phyloP scores from a whole-genome alignment of 2,113 vertebrate species.

The Noctilio leporinus region DNA sequence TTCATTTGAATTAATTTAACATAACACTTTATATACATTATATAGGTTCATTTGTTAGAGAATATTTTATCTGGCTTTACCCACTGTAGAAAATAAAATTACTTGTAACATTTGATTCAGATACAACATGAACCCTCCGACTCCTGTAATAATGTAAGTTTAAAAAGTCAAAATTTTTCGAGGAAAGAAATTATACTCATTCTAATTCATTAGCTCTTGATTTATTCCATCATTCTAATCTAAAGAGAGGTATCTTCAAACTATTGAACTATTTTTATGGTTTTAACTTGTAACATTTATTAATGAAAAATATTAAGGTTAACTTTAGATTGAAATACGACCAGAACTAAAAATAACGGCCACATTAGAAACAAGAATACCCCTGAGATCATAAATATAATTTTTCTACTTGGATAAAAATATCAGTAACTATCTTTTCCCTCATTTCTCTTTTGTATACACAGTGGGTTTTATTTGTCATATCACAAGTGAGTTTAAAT shows the following conservation, averaged over 20 bases:
- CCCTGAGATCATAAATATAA: neutral
- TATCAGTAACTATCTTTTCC: neutral
- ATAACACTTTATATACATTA: neutral
- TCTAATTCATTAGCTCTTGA: neutral
- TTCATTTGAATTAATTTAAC: neutral
- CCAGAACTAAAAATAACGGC: neutral
- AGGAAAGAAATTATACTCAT: neutral
- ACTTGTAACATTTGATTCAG: neutral
- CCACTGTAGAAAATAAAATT: neutral
- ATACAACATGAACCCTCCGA: neutral
- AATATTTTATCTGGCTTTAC: neutral
- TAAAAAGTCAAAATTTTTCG: neutral
- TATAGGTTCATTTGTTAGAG: neutral
- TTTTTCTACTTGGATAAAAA: neutral
- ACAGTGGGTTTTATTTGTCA: neutral
- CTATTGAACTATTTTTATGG: neutral
- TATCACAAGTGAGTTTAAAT: neutral
- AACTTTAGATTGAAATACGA: neutral
- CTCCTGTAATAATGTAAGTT: neutral
- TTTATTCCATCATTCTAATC: neutral
- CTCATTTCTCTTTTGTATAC: neutral
- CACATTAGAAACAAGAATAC: neutral
- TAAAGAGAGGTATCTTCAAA: neutral
- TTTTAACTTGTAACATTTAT: neutral
- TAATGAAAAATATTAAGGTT: neutral